Base-by-base conservation (phyloP, 2,797 vertebrate species). In the Esox masquinongy region DNA sequence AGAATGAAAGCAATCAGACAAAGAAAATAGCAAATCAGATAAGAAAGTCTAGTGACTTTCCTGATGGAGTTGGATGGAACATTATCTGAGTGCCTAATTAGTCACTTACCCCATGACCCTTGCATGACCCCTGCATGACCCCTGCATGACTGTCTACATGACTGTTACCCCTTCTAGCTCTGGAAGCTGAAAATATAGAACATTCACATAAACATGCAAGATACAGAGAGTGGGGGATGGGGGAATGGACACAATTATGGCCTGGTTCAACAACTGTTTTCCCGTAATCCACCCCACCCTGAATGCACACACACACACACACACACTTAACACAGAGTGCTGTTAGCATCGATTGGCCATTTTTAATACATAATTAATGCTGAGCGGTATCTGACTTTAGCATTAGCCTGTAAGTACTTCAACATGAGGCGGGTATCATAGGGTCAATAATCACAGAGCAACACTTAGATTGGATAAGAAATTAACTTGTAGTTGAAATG, bases 281-380 rank as follows among this genome's bases (percentile, higher is more conserved):
- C 43, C 43, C 43, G 43, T 47, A 47, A 47, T 14, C 43, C 43
- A 47, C 43, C 12, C 2, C 39, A 31, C 29, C 36, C 36, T 68
- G 19, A 31, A 49, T n/a, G 2, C 68, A 49, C 43, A 26, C 43
- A 50, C n/a, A 24, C 47, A 70, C 68, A 9, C 19, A 24, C 67
- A 22, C 22, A 26, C 22, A 50, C 43, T 26, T 22, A 39, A 69
- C 39, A 24, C n/a, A 43, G 5, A 70, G 77, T 81, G 43, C n/a
- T n/a, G 50, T 17, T 74, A 26, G 19, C 74, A 85, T 82, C 17
- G 75, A 86, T 85, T 75, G 74, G 53, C 53, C n/a, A 12, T 24
- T 59, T 74, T 81, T 77, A 68, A 82, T 91, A 51, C 72, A 90
- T 91, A 82, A 86, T 88, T 87, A 83, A 91, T 92, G 87, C 61